These are phyloP conservation scores for Endomychus coccineus DNA, from an alignment of 2,888 invertebrate species.

Conservation along the genomic window DNA sequence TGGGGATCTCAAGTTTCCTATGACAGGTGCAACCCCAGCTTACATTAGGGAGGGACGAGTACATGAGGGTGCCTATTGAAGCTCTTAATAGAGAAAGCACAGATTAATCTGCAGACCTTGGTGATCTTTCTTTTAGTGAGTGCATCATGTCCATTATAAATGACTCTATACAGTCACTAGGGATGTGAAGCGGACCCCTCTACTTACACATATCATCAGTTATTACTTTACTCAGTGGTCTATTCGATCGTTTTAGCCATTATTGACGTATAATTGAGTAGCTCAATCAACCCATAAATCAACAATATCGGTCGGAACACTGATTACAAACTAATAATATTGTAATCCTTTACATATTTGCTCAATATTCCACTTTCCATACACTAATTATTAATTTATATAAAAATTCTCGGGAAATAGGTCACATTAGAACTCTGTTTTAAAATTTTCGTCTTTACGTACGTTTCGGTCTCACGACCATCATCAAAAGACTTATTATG, in stretches of 20 bases:
- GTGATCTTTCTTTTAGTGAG: constrained; percentile 40
- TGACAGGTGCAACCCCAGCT: constrained; percentile 18
- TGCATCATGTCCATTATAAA: constrained; percentile 38
- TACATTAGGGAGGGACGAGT: constrained; percentile 27
- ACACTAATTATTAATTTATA: too few relatives aligned
- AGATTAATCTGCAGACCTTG: constrained; percentile 41
- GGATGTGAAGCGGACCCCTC: constrained; percentile 20
- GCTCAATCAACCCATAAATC: too few relatives aligned
- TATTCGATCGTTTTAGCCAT: constrained; percentile 3
- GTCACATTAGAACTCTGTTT: too few relatives aligned
- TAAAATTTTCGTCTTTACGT: too few relatives aligned
- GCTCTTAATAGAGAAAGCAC: constrained; percentile 42
- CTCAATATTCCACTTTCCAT: too few relatives aligned
- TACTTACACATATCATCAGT: constrained; percentile 8
- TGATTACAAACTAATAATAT: too few relatives aligned
- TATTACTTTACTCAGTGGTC: constrained; percentile 14
- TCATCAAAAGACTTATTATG: too few relatives aligned
- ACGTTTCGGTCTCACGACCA: too few relatives aligned
- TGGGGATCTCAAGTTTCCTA: constrained; percentile 15
- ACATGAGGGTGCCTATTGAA: constrained; percentile 36
- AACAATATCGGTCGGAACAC: too few relatives aligned
- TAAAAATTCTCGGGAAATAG: too few relatives aligned
- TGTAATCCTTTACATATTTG: too few relatives aligned
- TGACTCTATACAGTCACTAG: constrained; percentile 31
- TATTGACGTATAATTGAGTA: constrained; percentile 6